Conservation (phyloP, 1,140 invertebrate genomes). For the Chymomyza costata region DNA sequence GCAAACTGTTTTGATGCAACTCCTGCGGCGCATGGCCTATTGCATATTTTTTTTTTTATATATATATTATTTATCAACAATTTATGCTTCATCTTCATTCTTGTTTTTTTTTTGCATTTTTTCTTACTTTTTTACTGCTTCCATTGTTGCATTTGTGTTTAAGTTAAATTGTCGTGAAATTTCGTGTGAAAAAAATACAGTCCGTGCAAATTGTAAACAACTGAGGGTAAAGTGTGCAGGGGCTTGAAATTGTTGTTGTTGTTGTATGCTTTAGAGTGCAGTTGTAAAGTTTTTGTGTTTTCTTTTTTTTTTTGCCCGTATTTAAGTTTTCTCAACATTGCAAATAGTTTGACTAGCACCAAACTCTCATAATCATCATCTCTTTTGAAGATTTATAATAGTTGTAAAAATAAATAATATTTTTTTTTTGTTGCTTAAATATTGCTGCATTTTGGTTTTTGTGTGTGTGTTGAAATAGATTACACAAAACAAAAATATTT, state of each 20-base stretch:
- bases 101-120: conserved; percentile 19
- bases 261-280: conserved; percentile 14
- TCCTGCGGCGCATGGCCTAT: conserved; percentile 9
- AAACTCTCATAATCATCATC: conserved; percentile 57
- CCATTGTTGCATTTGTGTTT: conserved; percentile 39
- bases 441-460: conserved; percentile 40
- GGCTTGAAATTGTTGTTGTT: conserved; percentile 18
- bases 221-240: too few relatives aligned
- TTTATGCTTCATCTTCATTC: conserved; percentile 16
- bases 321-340: conserved; percentile 46
- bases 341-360: conserved; percentile 74
- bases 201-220: conserved; percentile 65
- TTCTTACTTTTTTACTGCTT: conserved; percentile 30
- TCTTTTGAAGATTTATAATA: conserved; percentile 33
- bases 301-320: conserved; percentile 10
- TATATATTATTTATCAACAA: too few relatives aligned
- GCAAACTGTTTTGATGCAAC: conserved; percentile 18
- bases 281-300: conserved; percentile 3
- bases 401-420: conserved; percentile 52
- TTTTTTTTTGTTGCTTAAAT: conserved; percentile 34
- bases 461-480: too few relatives aligned
- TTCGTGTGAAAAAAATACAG: conserved; percentile 49
- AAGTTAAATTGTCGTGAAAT: conserved; percentile 33
- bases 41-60: conserved; percentile 18
- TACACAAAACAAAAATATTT: conserved; percentile 16